Evolutionary conservation across 92 coral and sea anemone species (phyloP).

Genomic region (Phenganax marumi): DNA sequence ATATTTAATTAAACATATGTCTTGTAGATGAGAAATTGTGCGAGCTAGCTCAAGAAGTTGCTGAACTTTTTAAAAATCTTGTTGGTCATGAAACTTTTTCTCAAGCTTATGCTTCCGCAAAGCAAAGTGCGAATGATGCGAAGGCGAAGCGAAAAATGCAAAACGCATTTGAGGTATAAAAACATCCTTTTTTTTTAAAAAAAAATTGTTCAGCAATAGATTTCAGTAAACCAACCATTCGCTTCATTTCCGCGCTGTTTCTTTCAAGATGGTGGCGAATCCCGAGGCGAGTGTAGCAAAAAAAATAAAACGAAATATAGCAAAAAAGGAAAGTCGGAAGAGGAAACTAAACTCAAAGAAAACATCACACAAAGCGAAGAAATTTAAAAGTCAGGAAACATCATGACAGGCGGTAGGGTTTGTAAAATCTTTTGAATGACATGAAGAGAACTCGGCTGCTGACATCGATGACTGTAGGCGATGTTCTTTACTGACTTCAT

Average conservation of each 20-base stretch:
- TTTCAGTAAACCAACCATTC: neutral
- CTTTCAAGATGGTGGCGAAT: conserved; percentile 80
- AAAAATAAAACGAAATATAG: conserved; percentile 80
- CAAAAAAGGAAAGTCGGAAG: conserved; percentile 79
- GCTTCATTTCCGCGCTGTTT: neutral
- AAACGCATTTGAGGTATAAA: conserved; percentile 80
- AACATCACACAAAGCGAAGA: conserved; percentile 73
- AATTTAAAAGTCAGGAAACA: conserved; percentile 49
- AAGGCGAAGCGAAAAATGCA: conserved; percentile 72
- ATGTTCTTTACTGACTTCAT: too few relatives aligned
- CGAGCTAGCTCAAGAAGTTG: conserved; percentile 77
- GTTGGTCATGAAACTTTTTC: conserved; percentile 81
- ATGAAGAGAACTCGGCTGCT: too few relatives aligned
- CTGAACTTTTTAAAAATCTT: conserved; percentile 76
- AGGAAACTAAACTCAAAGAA: conserved; percentile 75
- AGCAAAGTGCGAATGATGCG: conserved; percentile 67
- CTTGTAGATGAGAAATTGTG: conserved; percentile 55
- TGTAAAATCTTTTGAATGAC: too few relatives aligned
- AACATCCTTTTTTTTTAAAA: neutral
- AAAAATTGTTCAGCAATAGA: neutral
- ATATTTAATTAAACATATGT: conserved; percentile 38
- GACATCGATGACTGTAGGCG: too few relatives aligned
- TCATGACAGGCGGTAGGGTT: neutral
- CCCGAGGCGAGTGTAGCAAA: conserved; percentile 74
- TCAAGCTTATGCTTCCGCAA: conserved; percentile 72